A percentile compares a stretch with the other conserved stretches of the same genome.
Conservation (phyloP, 2,888 invertebrate species). For the Cephus nigrinus region DNA sequence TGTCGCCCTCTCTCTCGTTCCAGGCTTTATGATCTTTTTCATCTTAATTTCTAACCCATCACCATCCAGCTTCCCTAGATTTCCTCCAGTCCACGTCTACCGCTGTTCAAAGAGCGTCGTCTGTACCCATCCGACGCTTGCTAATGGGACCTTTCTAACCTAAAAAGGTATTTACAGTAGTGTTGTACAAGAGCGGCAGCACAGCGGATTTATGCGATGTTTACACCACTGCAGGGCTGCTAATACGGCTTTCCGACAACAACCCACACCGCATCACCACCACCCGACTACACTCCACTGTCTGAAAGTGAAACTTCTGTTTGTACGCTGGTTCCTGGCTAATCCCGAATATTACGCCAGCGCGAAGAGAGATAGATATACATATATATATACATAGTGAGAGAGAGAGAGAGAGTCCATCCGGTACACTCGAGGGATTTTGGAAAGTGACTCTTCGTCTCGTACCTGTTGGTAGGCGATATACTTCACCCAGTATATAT, state of each 20-base stretch:
- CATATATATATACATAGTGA: too few species aligned
- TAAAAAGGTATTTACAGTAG: constrained; percentile 47
- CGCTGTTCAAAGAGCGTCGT: too few species aligned
- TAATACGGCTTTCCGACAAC: constrained; percentile 62
- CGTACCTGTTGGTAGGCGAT: too few species aligned
- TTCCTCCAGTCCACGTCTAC: too few species aligned
- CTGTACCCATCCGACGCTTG: constrained; percentile 6
- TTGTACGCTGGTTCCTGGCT: constrained; percentile 57
- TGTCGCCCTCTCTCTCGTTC: too few species aligned
- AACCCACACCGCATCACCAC: constrained; percentile 37
- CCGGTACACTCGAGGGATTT: too few species aligned
- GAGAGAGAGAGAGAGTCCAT: too few species aligned
- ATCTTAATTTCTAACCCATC: too few species aligned
- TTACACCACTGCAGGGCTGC: constrained; percentile 58
- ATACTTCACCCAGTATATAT: too few species aligned
- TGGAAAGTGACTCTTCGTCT: too few species aligned
- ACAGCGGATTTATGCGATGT: constrained; percentile 58
- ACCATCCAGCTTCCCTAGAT: too few species aligned
- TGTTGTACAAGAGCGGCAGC: constrained; percentile 30
- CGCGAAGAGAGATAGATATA: not conserved
- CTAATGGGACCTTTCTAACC: constrained; percentile 40
- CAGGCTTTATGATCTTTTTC: too few species aligned
- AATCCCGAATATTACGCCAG: constrained; percentile 59
- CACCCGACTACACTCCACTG: constrained; percentile 47
- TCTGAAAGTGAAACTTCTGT: constrained; percentile 63